Base-by-base conservation (phyloP, 2,888 invertebrate species). In the Cactoblastis cactorum region DNA sequence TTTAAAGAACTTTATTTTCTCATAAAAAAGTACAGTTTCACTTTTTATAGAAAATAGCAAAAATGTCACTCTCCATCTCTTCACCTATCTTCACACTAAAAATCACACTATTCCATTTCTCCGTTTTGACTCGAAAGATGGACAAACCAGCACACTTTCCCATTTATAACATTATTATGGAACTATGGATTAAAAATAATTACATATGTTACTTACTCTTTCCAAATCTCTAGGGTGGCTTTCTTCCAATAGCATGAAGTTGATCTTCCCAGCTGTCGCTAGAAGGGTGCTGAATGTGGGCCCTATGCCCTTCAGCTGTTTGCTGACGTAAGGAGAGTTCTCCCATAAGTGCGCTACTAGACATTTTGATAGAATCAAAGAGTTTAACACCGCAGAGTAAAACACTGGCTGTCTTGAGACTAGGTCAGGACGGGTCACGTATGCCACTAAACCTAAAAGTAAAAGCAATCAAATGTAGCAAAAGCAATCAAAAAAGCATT, bases 171-270 rank as follows among this genome's bases (percentile, higher is more conserved):
- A n/a, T n/a, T n/a, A n/a, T n/a, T n/a, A n/a, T n/a, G n/a, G n/a
- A n/a, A n/a, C n/a, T n/a, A n/a, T n/a, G n/a, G n/a, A n/a, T n/a
- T 41, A 39, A 8, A 28, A 17, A 41, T 14, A 28, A 12, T 9
- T 45, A 12, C 8, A 34, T 32, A 45, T 14, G 8, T 14, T 28
- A 57, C 75, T 64, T 56, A 93, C 93, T 83, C 93, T 83, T 87
- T 95, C 95, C 60, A 96, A 82, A 66, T 94, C 93, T 63, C 95
- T 89, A 1, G 95, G 94, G 81, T 94, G 93, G 19, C 93, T 91
- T 57, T 92, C 91, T 53, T 91, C 85, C 19, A 95, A 74, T 49
- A 91, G 78, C 70, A 92, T 82, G 66, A 95, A 93, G 47, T 91
- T 91, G 0, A 90, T 91, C 73, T 95, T 92, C 9, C 94, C 94